Evolutionary conservation across 2,113 vertebrate genomes (phyloP).

Genomic region (Pagrus major): DNA sequence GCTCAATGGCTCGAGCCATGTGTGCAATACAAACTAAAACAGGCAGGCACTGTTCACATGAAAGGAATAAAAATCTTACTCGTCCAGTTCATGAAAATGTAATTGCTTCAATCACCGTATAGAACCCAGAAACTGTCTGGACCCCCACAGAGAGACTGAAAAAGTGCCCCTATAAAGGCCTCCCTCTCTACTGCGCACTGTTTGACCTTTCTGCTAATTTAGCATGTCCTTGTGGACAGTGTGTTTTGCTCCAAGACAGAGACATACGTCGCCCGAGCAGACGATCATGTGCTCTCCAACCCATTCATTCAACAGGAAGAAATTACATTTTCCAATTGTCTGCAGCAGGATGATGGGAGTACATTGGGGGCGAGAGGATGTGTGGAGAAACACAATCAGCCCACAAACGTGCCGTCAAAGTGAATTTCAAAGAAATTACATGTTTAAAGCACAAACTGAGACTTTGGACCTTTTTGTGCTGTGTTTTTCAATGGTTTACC

Average conservation of each 20-base stretch:
- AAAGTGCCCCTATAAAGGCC: conserved; percentile 31
- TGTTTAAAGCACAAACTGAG: conserved; percentile 33
- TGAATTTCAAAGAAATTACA: conserved; percentile 36
- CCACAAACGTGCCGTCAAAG: conserved; percentile 39
- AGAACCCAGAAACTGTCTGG: conserved; percentile 39
- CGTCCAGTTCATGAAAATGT: conserved; percentile 27
- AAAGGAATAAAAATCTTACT: conserved; percentile 16
- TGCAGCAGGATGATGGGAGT: conserved; percentile 51
- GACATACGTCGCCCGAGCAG: conserved; percentile 49
- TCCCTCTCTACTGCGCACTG: conserved; percentile 23
- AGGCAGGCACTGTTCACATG: conserved; percentile 17
- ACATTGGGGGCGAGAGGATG: conserved; percentile 31
- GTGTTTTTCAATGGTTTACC: neutral
- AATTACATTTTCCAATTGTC: conserved; percentile 70
- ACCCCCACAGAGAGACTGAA: conserved; percentile 47
- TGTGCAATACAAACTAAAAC: conserved; percentile 7
- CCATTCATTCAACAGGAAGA: conserved; percentile 60
- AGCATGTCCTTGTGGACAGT: conserved; percentile 57
- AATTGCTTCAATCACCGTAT: conserved; percentile 37
- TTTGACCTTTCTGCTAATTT: conserved; percentile 70
- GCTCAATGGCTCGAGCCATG: conserved; percentile 6
- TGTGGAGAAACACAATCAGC: conserved; percentile 37
- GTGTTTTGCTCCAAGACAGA: conserved; percentile 49
- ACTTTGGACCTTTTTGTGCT: conserved; percentile 50
- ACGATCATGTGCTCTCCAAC: conserved; percentile 49